phyloP scores from a whole-genome alignment of 2,113 vertebrate genomes.

The Capreolus pygargus region DNA sequence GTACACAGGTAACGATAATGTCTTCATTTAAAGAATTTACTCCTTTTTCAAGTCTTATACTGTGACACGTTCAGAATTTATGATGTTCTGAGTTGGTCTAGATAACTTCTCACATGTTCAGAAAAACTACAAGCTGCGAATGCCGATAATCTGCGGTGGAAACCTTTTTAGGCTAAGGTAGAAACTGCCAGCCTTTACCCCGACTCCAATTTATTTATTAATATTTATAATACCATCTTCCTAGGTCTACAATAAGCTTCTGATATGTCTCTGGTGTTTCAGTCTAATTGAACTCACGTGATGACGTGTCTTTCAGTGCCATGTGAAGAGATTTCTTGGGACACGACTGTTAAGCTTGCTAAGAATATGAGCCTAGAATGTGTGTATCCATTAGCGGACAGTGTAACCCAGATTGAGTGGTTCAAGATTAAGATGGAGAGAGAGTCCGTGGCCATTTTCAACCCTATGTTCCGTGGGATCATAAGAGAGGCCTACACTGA shows the following conservation, averaged over 20 bases:
- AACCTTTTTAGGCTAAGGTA: background rate
- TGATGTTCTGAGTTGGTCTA: background rate
- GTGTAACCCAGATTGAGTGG: conserved; percentile 86
- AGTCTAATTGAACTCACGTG: background rate
- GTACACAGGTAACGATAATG: conserved; percentile 81
- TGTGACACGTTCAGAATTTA: background rate
- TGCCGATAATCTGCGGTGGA: background rate
- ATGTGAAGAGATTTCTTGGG: conserved; percentile 64
- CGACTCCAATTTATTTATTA: background rate
- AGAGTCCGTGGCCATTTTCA: conserved; percentile 79
- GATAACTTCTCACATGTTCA: background rate
- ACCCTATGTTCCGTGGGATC: conserved; percentile 64
- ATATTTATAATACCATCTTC: background rate
- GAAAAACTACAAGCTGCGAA: background rate
- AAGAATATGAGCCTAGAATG: conserved; percentile 86
- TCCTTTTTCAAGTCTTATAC: background rate
- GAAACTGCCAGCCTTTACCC: background rate
- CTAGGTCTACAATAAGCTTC: background rate
- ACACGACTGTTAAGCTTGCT: conserved; percentile 79
- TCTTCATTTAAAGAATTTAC: background rate
- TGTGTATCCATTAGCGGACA: conserved; percentile 76
- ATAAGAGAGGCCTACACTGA: conserved; percentile 69
- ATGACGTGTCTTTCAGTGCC: conserved; percentile 71
- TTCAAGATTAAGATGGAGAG: conserved; percentile 74
- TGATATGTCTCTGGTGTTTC: background rate